Percentiles rank a stretch among this genome's conserved stretches.
Conservation (phyloP, 2,797 vertebrate species). For the Liasis olivaceus region DNA sequence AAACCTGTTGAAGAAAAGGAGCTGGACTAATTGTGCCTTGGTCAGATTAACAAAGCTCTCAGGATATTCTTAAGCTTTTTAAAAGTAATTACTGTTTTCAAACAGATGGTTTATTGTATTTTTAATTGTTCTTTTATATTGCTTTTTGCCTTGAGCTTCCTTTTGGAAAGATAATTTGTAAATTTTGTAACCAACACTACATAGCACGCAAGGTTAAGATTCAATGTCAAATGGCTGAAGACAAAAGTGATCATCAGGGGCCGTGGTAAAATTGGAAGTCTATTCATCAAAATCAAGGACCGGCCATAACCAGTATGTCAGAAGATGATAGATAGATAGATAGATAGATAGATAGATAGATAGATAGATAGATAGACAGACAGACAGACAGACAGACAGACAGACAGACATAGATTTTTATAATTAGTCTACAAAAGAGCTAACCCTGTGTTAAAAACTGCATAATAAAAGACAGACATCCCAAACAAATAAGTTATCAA, state of each 20-base stretch:
- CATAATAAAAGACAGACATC: no score
- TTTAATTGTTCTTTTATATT: neutral
- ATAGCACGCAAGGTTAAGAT: neutral
- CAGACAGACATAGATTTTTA: no score
- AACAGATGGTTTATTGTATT: neutral
- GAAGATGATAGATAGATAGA: no score
- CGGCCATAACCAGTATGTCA: no score
- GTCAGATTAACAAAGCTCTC: neutral
- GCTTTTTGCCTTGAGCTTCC: neutral
- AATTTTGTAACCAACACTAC: neutral
- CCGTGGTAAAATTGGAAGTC: neutral
- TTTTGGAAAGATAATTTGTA: neutral
- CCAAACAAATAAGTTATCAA: no score
- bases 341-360: neutral
- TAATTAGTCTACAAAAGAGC: no score
- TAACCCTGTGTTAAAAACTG: no score
- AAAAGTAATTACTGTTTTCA: neutral
- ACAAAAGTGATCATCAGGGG: neutral
- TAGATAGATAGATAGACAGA: no score
- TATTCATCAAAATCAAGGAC: neutral
- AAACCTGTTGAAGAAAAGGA: neutral
- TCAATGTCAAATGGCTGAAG: neutral
- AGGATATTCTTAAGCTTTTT: neutral
- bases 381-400: no score
- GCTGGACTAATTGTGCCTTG: neutral